Conservation (phyloP, 2,888 invertebrate genomes). For the Dicyrtoma fusca region DNA sequence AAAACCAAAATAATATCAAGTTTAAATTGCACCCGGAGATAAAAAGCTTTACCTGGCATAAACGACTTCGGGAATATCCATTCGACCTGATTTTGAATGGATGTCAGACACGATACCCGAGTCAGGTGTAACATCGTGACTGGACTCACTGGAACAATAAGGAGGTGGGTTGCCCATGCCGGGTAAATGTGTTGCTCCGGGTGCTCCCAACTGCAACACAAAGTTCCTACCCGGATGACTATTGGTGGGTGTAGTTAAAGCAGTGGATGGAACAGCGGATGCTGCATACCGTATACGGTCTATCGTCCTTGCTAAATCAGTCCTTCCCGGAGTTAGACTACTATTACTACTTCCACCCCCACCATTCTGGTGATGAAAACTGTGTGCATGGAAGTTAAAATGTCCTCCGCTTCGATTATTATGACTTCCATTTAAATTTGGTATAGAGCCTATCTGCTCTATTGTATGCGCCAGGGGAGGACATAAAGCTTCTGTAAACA, state of each 20-base stretch:
- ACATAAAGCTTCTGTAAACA: constrained; percentile 52
- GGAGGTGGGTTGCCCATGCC: constrained; percentile 56
- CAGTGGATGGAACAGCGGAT: constrained; percentile 50
- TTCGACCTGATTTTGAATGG: constrained; percentile 55
- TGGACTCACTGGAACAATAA: constrained; percentile 57
- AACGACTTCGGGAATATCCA: constrained; percentile 56
- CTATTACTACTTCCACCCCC: neutral
- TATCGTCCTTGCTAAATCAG: constrained; percentile 56
- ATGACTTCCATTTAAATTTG: constrained; percentile 55
- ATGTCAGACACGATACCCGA: constrained; percentile 57
- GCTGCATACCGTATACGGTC: constrained; percentile 56
- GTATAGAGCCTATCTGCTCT: constrained; percentile 57
- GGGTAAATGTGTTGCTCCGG: constrained; percentile 52
- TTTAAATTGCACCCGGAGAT: too few relatives aligned
- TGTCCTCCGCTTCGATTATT: constrained; percentile 42
- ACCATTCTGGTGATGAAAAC: constrained; percentile 47
- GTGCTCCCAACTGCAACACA: constrained; percentile 55
- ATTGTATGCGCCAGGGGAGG: constrained; percentile 56
- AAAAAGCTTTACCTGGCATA: constrained; percentile 53
- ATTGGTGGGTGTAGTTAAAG: constrained; percentile 50
- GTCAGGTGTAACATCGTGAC: constrained; percentile 57
- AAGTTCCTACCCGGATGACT: constrained; percentile 54
- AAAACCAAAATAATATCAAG: neutral
- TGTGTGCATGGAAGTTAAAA: constrained; percentile 56
- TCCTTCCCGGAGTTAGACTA: constrained; percentile 48